Conservation (phyloP, 2,113 vertebrate species). For the Amblyopsis rosae region DNA sequence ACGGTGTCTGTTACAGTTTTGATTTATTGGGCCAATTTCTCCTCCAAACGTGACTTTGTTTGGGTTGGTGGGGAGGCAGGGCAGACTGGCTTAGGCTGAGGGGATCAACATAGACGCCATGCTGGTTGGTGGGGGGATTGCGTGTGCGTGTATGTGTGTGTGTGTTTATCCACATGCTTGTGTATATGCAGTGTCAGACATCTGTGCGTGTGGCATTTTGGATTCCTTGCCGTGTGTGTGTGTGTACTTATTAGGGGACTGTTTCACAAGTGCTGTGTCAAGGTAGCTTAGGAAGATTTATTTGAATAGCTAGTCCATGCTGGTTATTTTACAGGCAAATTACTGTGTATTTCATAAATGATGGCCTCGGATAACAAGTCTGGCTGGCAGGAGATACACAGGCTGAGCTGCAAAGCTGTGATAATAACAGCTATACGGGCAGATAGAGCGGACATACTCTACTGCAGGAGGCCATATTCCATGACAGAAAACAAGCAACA, state of each 20-base stretch:
- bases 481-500: too few species aligned
- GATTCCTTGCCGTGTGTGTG: slow-evolving; percentile 21
- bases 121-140: slow-evolving; percentile 41
- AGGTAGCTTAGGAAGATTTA: slow-evolving; percentile 59
- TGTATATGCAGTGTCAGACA: not conserved
- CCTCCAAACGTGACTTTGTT: slow-evolving; percentile 61
- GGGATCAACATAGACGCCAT: slow-evolving; percentile 65
- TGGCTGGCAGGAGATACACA: slow-evolving; percentile 18
- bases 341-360: slow-evolving; percentile 64
- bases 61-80: slow-evolving; percentile 53
- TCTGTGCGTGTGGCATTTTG: not conserved
- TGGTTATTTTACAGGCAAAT: slow-evolving; percentile 66
- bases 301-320: slow-evolving; percentile 46
- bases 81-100: slow-evolving; percentile 57
- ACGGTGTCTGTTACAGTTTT: slow-evolving; percentile 63
- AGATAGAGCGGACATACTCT: not conserved
- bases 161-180: not conserved
- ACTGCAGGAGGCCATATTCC: too few species aligned
- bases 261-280: slow-evolving; percentile 55
- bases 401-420: slow-evolving; percentile 22
- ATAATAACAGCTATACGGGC: slow-evolving; percentile 34
- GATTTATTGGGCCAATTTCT: slow-evolving; percentile 72
- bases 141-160: slow-evolving; percentile 7
- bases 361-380: slow-evolving; percentile 51
- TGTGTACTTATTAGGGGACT: slow-evolving; percentile 59